Base-by-base conservation (phyloP, 2,113 vertebrate species). In the Chloropsis cyanopogon region DNA sequence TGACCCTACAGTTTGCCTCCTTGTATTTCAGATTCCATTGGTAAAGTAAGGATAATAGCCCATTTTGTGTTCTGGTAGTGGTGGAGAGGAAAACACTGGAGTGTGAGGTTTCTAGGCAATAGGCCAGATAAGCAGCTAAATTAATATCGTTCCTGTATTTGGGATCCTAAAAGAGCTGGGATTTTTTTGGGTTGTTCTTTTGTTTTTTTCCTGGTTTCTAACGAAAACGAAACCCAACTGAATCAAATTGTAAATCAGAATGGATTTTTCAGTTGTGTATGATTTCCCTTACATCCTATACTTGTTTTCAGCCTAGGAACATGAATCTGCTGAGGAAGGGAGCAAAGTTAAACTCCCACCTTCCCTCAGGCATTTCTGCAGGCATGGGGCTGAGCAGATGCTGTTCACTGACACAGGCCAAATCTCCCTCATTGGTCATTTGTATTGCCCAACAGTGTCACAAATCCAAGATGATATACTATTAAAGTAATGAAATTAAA, bases 81-180 rank as follows among this genome's bases (percentile, higher is more conserved):
- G 22, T 33, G 26, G 39, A 52, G 66, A 79, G 90, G 39, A 92
- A 95, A 93, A 92, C 33, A 73, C 37, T 59, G 87, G 47, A 59
- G 77, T 22, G 22, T 78, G 65, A 94, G 29, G 10, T 52, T 89
- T 89, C 63, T 23, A 95, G 85, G 79, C 52, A 95, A 28, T 88
- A 29, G 46, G 50, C 63, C 35, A 88, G 60, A 70, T 56, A 92
- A 88, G 44, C 18, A 83, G 54, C 35, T 88, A 86, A 94, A 91
- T 91, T 63, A 85, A 59, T 83, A 95, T 50, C 35, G 90, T 93
- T 82, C 18, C 46, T 66, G 42, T 59, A 94, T 88, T 92, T 46
- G 53, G 37, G 44, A 41, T 82, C 59, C 16, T 82, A 72, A 29
- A 80, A 91, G 4, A 10, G 37, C 28, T 63, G 28, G 14, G 47